Base-by-base conservation (phyloP, 2,888 invertebrate species). In the Nudaria mundana region DNA sequence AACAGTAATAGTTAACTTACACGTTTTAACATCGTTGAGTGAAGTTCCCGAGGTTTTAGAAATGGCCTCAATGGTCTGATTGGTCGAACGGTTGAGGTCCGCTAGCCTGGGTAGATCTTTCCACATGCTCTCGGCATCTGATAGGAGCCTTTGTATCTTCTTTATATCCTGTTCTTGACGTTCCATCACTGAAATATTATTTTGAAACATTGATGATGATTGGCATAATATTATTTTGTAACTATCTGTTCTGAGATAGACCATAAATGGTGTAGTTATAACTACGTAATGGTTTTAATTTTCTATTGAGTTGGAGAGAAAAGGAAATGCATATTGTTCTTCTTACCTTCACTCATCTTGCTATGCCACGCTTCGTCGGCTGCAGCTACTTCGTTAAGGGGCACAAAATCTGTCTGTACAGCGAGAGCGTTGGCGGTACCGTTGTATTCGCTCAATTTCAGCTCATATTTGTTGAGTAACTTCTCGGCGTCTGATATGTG, bases 31-130 rank as follows among this genome's bases (percentile, higher is more conserved):
- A 16, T 68, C 76, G 5, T 76, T 71, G 2, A 76, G 71, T 2
- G 92, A 54, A 15, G 89, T 83, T 18, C 85, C 81, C 45, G 89
- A 90, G 3, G 91, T 72, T 30, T 89, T 88, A 38, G 90, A 89
- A 26, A 94, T 53, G 0, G 91, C 84, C 30, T 84, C 86, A 28
- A 92, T 73, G 0, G 94, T 94, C 35, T 91, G 82, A 69, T 94
- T 94, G 46, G 91, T 89, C 20, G 91, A 66, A 7, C 80, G 75
- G 40, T 90, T 86, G 1, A 94, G 71, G 43, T 93, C 91, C 0
- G 74, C 63, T 10, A 77, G 74, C 3, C 85, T 74, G 3, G 92
- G 91, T 26, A 92, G 59, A 5, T 81, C 83, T 62, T 89, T 89
- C 82, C 87, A 84, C 66, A 83, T 74, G 52, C 85, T 76, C 56